Base-by-base conservation (phyloP, 2,888 invertebrate genomes). In the Tenthredo livida region DNA sequence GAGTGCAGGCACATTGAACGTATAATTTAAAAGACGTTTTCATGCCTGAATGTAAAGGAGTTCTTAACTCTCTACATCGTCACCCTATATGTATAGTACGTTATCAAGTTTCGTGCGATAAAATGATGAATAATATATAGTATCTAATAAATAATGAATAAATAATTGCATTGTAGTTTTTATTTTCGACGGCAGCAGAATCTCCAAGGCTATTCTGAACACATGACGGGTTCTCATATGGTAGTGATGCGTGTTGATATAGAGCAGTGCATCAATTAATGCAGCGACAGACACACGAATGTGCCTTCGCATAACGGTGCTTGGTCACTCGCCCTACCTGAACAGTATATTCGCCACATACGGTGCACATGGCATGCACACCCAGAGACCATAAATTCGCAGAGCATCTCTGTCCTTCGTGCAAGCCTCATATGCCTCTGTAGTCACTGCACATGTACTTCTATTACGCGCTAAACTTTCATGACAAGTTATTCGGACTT, bases 201-300 rank as follows among this genome's bases (percentile, higher is more conserved):
- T n/a, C 33, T 80, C 80, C 61, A 83, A 83, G 83, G 47, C 29
- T 29, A 83, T 83, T 83, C n/a, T n/a, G 87, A 86, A 87, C 92
- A 92, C 88, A 89, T 92, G 92, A 90, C 90, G 89, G 87, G 88
- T 91, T 92, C 92, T 91, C 91, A 92, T 90, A 89, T 91, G 91
- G 89, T 88, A 89, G 87, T 61, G 80, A 58, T 61, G 80, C 89
- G 87, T 88, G 86, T 87, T 88, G 88, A 87, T 90, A 90, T 90
- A 92, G 88, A 90, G 88, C 88, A 89, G 88, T 88, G 90, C 90
- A 90, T 91, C 91, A 91, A 92, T 92, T 92, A 92, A 92, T 92
- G 90, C 91, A 90, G 89, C 90, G 88, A 89, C 91, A 92, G 25
- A 83, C 90, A 91, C 91, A 90, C 90, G 91, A 91, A 91, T 92